Evolutionary conservation across 1,140 invertebrate species (phyloP), one percentile per base, ranked within the genome.

Genomic region (Drosophila pallidifrons): DNA sequence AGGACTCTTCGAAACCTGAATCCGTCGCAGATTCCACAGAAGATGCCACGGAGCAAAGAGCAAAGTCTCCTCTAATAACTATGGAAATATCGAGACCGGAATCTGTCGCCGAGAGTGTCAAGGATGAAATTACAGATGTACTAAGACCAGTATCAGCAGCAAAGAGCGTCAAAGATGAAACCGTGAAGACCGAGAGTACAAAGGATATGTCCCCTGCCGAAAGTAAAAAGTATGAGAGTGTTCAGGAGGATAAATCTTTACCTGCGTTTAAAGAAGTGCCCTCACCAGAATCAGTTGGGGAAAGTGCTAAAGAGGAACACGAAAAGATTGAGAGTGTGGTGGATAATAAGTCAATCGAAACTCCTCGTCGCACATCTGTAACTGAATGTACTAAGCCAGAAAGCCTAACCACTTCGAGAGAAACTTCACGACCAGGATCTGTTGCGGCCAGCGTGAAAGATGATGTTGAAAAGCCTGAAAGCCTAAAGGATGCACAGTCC

Each of bases 241-340:
- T 8, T 0, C 55, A 74, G 5, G 72, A 71, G 43, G 67, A 73
- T 0, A 74, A 66, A 11, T 76, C 60, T 2, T n/a, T 38, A 1
- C 55, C 64, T 10, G 55, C 49, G 2, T 73, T 79, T 3, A 71
- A 71, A n/a, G 71, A 82, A 15, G 13, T 30, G 13, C 87, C 82
- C 1, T 43, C 66, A n/a, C 72, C 60, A 1, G 52, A 49, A 13
- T 85, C 83, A 0, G 75, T 77, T 1, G 75, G 30, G 0, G 74
- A 72, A 20, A 78, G 78, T 51, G 13, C 75, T 11, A 61, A 61
- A 38, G 74, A 54, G 0, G 64, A 74, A 16, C 10, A 8, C 3
- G 25, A 16, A 7, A 35, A 77, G 47, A 8, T 16, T 28, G 75
- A 78, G 25, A 71, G 49, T 5, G 73, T 63, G 0, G 66, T 52